Evolutionary conservation across 2,888 invertebrate species (phyloP), one percentile per base, ranked within the genome.

Genomic region (Polydrusus cervinus): DNA sequence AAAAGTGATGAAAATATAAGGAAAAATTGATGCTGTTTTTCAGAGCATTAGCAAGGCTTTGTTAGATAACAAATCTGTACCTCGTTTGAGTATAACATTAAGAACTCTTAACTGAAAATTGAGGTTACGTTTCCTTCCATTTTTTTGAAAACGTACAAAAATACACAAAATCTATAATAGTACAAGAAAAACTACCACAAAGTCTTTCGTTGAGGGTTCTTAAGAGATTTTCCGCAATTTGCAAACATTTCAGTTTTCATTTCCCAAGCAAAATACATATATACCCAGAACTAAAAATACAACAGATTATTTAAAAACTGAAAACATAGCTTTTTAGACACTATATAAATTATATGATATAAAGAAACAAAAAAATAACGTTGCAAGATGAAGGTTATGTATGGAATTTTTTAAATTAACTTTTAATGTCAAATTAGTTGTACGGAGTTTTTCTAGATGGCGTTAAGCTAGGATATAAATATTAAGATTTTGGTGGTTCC

Each of bases 271-370:
- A 61, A 74, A 77, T 71, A n/a, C n/a, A n/a, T n/a, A n/a, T n/a
- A 79, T 80, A 79, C 79, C 80, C 80, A 79, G 74, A 80, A 75
- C 79, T 80, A 76, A 78, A 76, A 80, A 80, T 79, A 80, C 78
- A 79, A 62, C n/a, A 67, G 61, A 71, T 71, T 75, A 75, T 75
- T 75, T 51, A 67, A 73, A 75, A 71, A 78, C 69, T 79, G 72
- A 79, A 79, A 79, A 70, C 74, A 79, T 84, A 83, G 84, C 84
- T 84, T 84, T 83, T 83, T 83, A 83, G 83, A 67, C 67, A 71
- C 55, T 83, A 83, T 83, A 82, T 80, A 79, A 81, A 81, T 80
- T 80, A 81, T 81, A 80, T 80, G 80, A 76, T 78, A 81, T 79
- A 79, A 80, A 79, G 53, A 71, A 66, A 75, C 60, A 74, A 79